Base-by-base conservation (phyloP, 2,888 invertebrate species). In the Dryomyza anilis region DNA sequence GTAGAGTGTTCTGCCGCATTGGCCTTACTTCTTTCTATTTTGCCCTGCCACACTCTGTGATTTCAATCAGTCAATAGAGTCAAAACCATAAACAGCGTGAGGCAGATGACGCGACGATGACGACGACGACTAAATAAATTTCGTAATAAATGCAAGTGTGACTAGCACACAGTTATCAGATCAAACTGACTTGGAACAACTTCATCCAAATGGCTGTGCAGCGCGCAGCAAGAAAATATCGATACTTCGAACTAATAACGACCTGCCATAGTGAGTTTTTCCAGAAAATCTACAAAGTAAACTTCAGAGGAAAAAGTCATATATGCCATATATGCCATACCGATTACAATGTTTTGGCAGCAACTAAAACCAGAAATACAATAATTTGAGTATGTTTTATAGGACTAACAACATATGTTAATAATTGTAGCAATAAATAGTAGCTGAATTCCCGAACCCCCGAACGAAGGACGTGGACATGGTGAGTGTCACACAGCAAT, bases 51-150 rank as follows among this genome's bases (percentile, higher is more conserved):
- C 46, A 21, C 8, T 55, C 25, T 71, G 71, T 72, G 78, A 78
- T 78, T 77, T 76, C 75, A 76, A 78, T 78, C 78, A 79, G 78
- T 76, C 76, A 79, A 77, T 76, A 76, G 63, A 63, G 60, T 66
- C 25, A 43, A 29, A 30, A 62, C 50, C 61, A 57, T 73, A 73
- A 75, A 72, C 69, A 67, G 65, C 64, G 63, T 56, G 65, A 66
- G 66, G 23, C 19, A 48, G 27, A 48, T 10, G 19, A 50, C 33
- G n/a, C 19, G 46, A 7, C 3, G 39, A 39, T n/a, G 63, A 14
- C 64, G 65, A 67, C 68, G 68, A 70, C 57, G 66, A 65, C 48
- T 69, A 70, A 69, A 73, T 71, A 72, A 72, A 72, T 71, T 73
- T 73, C 69, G 68, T 70, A 66, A 69, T 70, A 68, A 68, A 70